Evolutionary conservation across 2,113 vertebrate species (phyloP), one percentile per base, ranked within the genome.

Genomic region (Pterocles burchelli): DNA sequence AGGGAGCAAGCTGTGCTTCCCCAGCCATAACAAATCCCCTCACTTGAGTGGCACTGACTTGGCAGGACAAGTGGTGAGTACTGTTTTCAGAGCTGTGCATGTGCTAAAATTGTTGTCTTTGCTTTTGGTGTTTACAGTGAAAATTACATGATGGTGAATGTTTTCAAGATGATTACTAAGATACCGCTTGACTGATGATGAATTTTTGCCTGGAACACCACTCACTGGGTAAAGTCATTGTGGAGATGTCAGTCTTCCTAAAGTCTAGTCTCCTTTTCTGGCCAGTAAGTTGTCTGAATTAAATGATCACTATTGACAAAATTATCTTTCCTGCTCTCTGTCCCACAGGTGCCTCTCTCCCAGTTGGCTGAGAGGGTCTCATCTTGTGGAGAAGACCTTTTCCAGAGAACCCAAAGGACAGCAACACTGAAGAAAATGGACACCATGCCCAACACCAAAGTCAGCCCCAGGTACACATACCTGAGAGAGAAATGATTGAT

Each of bases 381-480:
- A 31, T 97, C 97, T 92, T 97, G 97, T 55, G 63, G 95, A 94
- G 95, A 70, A 45, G 97, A 95, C 4, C 97, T 98, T 97, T 97
- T 98, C 96, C 97, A 98, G 48, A 99, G 97, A 57, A 98, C 85
- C 80, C 97, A 89, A 93, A 99, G 98, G 29, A 99, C 98, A 63
- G 98, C 97, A 83, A 97, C 95, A 84, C 98, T 99, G 88, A 99
- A 95, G 95, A 99, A 95, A 96, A 99, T 98, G 72, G 99, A 99
- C 55, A 98, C 81, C 8, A 87, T 98, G 82, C 99, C 98, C 96
- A 99, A 96, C n/a, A 98, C 97, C 91, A 99, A 62, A 25, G 98
- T 99, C 90, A 99, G 97, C 49, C 99, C 99, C 92, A 99, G 97
- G 94, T 99, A 99, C 67, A 99, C 98, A 33, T 98, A 97, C 96